These are phyloP conservation scores for Tetranychus truncatus DNA, from an alignment of 2,888 invertebrate genomes.

Conservation along the genomic window DNA sequence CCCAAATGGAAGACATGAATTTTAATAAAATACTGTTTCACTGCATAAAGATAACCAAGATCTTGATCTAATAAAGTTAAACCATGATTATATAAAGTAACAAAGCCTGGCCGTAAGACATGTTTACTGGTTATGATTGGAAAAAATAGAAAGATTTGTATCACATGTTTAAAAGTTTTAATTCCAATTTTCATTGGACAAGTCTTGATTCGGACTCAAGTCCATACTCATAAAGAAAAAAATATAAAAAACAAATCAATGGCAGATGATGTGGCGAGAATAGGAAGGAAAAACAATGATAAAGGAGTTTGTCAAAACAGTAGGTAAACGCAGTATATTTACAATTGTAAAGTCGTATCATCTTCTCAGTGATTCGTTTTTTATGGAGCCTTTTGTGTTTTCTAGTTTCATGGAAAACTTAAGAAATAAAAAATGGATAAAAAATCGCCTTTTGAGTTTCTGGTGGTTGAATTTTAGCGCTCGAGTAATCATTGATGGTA, in stretches of 20 bases:
- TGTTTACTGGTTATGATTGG: too few relatives aligned
- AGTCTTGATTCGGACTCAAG: neutral
- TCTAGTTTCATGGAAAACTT: too few relatives aligned
- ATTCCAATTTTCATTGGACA: neutral
- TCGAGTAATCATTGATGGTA: neutral
- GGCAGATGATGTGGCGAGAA: neutral
- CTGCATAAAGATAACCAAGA: too few relatives aligned
- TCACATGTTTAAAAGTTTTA: neutral
- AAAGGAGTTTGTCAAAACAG: neutral
- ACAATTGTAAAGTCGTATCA: too few relatives aligned
- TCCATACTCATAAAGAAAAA: neutral
- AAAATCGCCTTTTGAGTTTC: neutral
- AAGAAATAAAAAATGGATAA: neutral
- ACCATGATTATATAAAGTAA: too few relatives aligned
- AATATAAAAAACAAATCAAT: neutral
- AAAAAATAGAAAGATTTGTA: too few relatives aligned
- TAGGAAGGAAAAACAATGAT: neutral
- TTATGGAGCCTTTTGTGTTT: too few relatives aligned
- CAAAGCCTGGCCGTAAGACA: neutral
- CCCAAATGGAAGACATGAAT: too few relatives aligned
- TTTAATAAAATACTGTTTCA: too few relatives aligned
- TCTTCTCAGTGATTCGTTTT: too few relatives aligned
- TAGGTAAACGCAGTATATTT: neutral
- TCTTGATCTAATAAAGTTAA: too few relatives aligned
- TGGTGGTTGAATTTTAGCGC: neutral